Evolutionary conservation across 2,113 vertebrate genomes (phyloP).

Genomic region (western clawed frog (Xenopus tropicalis)): DNA sequence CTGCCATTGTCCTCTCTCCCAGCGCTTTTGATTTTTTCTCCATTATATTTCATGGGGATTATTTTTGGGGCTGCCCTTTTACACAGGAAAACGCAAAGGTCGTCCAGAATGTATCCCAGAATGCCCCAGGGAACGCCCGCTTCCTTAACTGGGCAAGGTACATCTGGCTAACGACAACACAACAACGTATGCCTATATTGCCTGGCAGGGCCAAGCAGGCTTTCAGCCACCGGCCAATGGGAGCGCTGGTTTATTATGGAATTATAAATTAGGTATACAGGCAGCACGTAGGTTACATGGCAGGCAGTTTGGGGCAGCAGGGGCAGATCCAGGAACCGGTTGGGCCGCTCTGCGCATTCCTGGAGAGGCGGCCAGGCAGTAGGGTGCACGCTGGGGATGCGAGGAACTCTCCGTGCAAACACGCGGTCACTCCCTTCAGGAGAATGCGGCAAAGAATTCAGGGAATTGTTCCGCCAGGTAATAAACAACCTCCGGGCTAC

Average conservation of each 20-base stretch:
- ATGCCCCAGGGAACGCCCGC: slow-evolving; percentile 1
- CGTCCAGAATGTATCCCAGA: not conserved
- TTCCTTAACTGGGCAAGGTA: too few relatives aligned
- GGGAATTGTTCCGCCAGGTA: slow-evolving; percentile 14
- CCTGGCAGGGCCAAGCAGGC: too few relatives aligned
- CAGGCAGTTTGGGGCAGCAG: too few relatives aligned
- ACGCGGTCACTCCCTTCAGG: slow-evolving; percentile 28
- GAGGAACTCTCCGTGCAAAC: not conserved
- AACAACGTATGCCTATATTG: too few relatives aligned
- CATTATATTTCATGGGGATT: slow-evolving; percentile 10
- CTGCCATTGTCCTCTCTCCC: slow-evolving; percentile 27
- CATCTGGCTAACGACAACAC: too few relatives aligned
- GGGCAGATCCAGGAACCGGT: slow-evolving; percentile 3
- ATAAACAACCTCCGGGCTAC: slow-evolving; percentile 12
- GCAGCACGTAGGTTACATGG: too few relatives aligned
- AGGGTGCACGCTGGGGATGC: not conserved
- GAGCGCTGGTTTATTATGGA: too few relatives aligned
- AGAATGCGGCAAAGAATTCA: slow-evolving; percentile 31
- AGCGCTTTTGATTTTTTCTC: slow-evolving; percentile 2
- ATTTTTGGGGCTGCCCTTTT: slow-evolving; percentile 28
- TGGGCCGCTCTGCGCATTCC: slow-evolving; percentile 6
- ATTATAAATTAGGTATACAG: too few relatives aligned
- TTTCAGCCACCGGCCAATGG: too few relatives aligned
- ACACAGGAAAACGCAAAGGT: slow-evolving; percentile 24
- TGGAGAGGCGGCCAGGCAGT: slow-evolving; percentile 30